Base-by-base conservation (phyloP, 37 sponge, comb jelly and placozoan genomes). In the Crambe crambe region DNA sequence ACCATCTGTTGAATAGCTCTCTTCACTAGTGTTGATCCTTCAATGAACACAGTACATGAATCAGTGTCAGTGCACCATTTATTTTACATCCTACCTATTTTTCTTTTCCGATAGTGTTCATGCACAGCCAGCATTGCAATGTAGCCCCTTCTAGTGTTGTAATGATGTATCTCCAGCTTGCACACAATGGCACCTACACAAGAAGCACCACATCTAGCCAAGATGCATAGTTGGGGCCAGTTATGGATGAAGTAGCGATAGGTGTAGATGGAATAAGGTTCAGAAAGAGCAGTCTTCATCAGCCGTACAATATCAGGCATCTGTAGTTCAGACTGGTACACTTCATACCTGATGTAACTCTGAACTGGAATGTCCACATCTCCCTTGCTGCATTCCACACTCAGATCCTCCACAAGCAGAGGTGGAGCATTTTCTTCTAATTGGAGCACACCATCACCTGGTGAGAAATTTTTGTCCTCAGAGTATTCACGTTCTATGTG, bases 111-210 rank as follows among this genome's bases (percentile, higher is more conserved):
- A 57, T 91, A 89, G 41, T 86, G 85, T 61, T 93, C 88, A 36
- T 91, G 90, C 15, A 98, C 96, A 18, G 99, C 96, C 62, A 98
- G 75, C 99, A 98, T 98, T 23, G 99, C 99, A 56, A 98, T 98
- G 81, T 98, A 98, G 1, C 99, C 99, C 30, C 95, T 91, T 30
- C 82, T 80, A 8, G 68, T 79, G 29, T 78, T 77, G 38, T 47
- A 76, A 56, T 73, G 72, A 56, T 91, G 87, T 15, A 61, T 42
- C 87, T 98, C 96, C 51, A 92, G 59, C 72, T 98, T 96, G 67
- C 96, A 98, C 35, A 98, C 99, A 41, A 98, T 89, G 1, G 99
- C 96, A 8, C 99, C 99, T 1, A 98, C 90, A 60, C 68, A 90
- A 58, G 78, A 61, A 1, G 41, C 83, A 2, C 94, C 89, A 56